A percentile compares a stretch with the other conserved stretches of the same genome.
These are phyloP conservation scores for Alloscopus bannaensis DNA, from an alignment of 2,888 invertebrate species.

Conservation along the genomic window DNA sequence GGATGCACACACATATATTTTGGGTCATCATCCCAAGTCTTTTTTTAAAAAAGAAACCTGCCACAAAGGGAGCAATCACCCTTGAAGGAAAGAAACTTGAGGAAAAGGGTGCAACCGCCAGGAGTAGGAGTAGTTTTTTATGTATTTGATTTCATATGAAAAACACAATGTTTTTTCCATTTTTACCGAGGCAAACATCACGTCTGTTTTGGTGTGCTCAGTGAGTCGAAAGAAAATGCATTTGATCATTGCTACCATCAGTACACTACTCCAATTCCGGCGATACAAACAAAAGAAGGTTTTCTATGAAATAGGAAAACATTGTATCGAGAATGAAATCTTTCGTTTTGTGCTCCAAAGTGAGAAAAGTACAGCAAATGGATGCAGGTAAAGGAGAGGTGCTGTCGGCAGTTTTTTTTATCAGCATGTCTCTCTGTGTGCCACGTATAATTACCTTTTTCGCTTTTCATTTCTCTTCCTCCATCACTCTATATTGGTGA, in stretches of 20 bases:
- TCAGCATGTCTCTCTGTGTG: conserved; percentile 49
- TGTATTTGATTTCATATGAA: conserved; percentile 62
- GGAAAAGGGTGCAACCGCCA: conserved; percentile 60
- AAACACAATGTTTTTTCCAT: conserved; percentile 12
- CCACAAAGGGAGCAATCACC: conserved; percentile 63
- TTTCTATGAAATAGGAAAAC: conserved; percentile 20
- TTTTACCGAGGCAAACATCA: background rate
- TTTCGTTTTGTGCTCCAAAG: conserved; percentile 35
- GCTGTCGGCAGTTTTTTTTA: conserved; percentile 62
- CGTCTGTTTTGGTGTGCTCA: conserved; percentile 20
- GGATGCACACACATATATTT: conserved; percentile 23
- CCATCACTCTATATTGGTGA: conserved; percentile 41
- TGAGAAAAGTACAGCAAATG: no score
- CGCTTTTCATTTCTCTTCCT: conserved; percentile 46
- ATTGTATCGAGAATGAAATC: conserved; percentile 26
- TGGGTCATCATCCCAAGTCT: conserved; percentile 22
- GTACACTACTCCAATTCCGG: conserved; percentile 54
- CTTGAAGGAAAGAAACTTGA: conserved; percentile 45
- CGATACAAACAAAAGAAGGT: conserved; percentile 35
- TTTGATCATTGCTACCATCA: conserved; percentile 16
- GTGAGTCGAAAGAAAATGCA: conserved; percentile 51
- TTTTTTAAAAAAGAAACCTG: conserved; percentile 46
- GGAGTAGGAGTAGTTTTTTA: no score
- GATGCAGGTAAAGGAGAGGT: conserved; percentile 38
- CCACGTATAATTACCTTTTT: conserved; percentile 66